phyloP scores from a whole-genome alignment of 2,797 vertebrate species.

The Argyrosomus regius region DNA sequence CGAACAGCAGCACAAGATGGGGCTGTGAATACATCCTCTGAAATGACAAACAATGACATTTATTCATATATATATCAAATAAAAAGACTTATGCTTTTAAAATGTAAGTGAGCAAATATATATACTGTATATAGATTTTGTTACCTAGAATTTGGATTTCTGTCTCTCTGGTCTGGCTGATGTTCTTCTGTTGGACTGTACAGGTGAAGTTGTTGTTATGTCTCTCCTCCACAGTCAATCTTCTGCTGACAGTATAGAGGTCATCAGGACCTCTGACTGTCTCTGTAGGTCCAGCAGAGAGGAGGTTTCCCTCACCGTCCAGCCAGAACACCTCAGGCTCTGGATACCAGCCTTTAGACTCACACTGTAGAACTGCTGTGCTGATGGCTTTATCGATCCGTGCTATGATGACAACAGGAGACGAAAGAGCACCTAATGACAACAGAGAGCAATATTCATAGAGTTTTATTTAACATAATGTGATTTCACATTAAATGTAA shows the following conservation, averaged over 20 bases:
- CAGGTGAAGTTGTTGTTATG: neutral
- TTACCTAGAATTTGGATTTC: neutral
- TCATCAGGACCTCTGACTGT: slow-evolving; percentile 18
- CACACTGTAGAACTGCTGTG: slow-evolving; percentile 34
- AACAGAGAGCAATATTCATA: no score
- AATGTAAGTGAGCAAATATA: no score
- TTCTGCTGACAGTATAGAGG: slow-evolving; percentile 10
- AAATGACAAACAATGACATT: neutral
- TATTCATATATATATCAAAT: no score
- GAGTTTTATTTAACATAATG: no score
- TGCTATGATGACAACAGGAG: neutral
- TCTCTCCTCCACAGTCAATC: slow-evolving; percentile 8
- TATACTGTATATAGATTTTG: neutral
- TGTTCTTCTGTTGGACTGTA: no score
- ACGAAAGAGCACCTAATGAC: slow-evolving; percentile 3
- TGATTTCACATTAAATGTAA: no score
- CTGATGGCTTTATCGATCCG: neutral
- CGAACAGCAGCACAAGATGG: neutral
- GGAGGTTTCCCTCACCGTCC: slow-evolving; percentile 13
- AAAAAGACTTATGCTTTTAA: neutral
- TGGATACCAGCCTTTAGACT: slow-evolving; percentile 42
- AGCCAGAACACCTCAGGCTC: slow-evolving; percentile 42
- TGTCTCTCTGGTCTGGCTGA: neutral
- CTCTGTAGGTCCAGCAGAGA: neutral
- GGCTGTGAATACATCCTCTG: neutral